These are phyloP conservation scores for Calidris pygmaea DNA, from an alignment of 2,113 vertebrate genomes.

Conservation along the genomic window DNA sequence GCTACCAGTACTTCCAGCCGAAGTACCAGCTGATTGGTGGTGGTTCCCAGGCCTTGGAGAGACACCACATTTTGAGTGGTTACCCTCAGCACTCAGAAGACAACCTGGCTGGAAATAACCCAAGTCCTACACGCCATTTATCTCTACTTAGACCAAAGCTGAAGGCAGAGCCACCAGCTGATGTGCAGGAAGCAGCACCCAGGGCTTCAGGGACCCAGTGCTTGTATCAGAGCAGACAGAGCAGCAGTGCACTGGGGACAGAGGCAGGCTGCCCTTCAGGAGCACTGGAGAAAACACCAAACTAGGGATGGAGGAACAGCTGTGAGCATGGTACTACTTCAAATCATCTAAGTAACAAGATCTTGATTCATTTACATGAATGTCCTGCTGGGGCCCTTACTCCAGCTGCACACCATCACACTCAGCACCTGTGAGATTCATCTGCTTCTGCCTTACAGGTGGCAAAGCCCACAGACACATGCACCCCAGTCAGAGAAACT, in stretches of 20 bases:
- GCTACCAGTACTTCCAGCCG: neutral
- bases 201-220: neutral
- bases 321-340: neutral
- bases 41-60: neutral
- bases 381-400: neutral
- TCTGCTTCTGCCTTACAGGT: neutral
- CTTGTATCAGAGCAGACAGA: neutral
- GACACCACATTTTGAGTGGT: neutral
- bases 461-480: neutral
- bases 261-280: neutral
- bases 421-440: neutral
- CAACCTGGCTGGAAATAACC: neutral
- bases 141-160: neutral
- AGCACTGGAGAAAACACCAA: neutral
- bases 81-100: neutral
- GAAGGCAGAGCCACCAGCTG: neutral
- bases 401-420: neutral
- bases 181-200: neutral
- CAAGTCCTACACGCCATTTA: neutral
- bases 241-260: neutral
- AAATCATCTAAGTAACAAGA: neutral
- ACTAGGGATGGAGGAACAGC: neutral
- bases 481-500: neutral
- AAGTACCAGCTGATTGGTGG: neutral
- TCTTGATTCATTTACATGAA: neutral